Evolutionary conservation across 2,797 vertebrate genomes (phyloP).

Genomic region (Melanotaenia nigrans): DNA sequence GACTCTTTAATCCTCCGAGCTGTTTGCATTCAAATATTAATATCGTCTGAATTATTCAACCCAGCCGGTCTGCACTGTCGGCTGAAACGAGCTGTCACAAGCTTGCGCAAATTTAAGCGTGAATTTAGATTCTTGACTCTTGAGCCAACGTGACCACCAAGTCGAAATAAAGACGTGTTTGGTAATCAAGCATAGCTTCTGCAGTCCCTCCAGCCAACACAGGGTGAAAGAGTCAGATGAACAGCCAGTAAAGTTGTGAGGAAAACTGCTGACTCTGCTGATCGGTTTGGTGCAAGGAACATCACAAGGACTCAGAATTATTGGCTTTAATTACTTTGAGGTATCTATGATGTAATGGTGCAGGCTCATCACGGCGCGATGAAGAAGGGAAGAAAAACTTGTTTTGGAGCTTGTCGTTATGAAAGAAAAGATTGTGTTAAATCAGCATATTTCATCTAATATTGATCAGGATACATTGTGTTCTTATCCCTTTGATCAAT

Average conservation of each 20-base stretch:
- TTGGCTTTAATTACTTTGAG: background rate
- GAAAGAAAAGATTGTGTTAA: too few relatives aligned
- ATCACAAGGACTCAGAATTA: background rate
- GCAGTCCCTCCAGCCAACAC: too few relatives aligned
- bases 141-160: background rate
- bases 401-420: too few relatives aligned
- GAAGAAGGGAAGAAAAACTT: too few relatives aligned
- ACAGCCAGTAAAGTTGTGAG: background rate
- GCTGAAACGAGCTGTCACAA: slow-evolving; percentile 44
- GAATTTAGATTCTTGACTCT: background rate
- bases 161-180: background rate
- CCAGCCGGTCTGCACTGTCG: slow-evolving; percentile 24
- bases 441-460: too few relatives aligned
- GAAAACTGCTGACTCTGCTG: background rate
- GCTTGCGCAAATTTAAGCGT: background rate
- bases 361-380: too few relatives aligned
- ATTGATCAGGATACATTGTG: too few relatives aligned
- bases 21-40: slow-evolving; percentile 71
- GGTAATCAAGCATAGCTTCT: background rate
- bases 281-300: too few relatives aligned
- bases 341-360: background rate
- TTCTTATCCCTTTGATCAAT: too few relatives aligned
- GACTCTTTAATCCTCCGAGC: slow-evolving; percentile 66
- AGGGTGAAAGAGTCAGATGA: too few relatives aligned
- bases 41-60: slow-evolving; percentile 72